These are phyloP conservation scores for Thera obeliscata DNA, from an alignment of 2,888 invertebrate genomes.

Conservation along the genomic window DNA sequence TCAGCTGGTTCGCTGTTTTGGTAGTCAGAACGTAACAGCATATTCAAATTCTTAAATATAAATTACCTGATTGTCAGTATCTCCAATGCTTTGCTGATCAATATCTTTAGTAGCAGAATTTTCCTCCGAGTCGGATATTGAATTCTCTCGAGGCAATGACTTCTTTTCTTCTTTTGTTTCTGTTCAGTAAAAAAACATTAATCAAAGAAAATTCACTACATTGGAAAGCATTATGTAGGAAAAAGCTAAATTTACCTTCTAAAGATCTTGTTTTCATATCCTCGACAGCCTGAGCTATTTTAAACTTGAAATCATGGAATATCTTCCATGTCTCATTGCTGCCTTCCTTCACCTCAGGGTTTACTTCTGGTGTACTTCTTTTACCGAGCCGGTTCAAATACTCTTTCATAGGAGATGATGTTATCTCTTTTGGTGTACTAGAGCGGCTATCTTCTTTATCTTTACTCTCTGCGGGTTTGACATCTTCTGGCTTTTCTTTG, in stretches of 20 bases:
- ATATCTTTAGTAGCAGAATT: constrained; percentile 74
- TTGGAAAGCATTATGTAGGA: too few relatives aligned
- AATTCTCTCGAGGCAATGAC: constrained; percentile 84
- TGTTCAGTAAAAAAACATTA: too few relatives aligned
- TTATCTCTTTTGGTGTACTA: constrained; percentile 63
- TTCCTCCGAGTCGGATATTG: constrained; percentile 87
- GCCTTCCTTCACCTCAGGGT: constrained; percentile 68
- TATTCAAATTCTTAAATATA: constrained; percentile 17
- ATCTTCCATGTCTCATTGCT: constrained; percentile 88
- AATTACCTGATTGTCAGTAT: constrained; percentile 79
- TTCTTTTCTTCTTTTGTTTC: constrained; percentile 72
- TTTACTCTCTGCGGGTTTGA: constrained; percentile 60
- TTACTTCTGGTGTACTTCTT: constrained; percentile 86
- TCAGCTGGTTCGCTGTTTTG: too few relatives aligned
- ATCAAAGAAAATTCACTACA: too few relatives aligned
- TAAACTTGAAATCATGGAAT: constrained; percentile 89
- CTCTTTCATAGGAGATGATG: constrained; percentile 83
- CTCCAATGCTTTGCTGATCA: constrained; percentile 79
- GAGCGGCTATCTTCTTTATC: constrained; percentile 57
- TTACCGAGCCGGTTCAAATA: constrained; percentile 85
- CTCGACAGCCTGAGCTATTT: constrained; percentile 91
- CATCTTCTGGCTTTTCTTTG: constrained; percentile 69
- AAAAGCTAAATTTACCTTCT: constrained; percentile 82
- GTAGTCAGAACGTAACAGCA: too few relatives aligned
- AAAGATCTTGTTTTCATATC: constrained; percentile 89